These are phyloP conservation scores for Rana temporaria DNA, from an alignment of 2,113 vertebrate genomes.

Conservation along the genomic window DNA sequence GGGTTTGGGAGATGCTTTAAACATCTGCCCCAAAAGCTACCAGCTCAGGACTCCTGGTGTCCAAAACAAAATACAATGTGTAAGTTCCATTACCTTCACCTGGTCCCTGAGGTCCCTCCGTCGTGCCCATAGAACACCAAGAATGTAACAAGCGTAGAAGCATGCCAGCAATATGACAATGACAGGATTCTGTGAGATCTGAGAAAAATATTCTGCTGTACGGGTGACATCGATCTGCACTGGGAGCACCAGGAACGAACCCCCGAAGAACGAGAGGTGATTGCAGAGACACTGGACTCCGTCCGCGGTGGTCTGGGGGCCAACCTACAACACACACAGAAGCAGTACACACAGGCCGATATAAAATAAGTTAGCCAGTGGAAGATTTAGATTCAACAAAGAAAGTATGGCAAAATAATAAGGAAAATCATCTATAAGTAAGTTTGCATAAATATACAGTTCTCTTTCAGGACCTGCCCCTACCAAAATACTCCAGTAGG, in stretches of 20 bases:
- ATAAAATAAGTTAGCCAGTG: neutral
- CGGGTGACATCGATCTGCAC: slow-evolving; percentile 73
- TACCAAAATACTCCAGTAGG: too few species aligned
- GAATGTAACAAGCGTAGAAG: slow-evolving; percentile 76
- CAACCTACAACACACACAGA: slow-evolving; percentile 70
- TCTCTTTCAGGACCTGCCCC: too few species aligned
- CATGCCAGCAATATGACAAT: slow-evolving; percentile 75
- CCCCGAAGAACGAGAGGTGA: slow-evolving; percentile 80
- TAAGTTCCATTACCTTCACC: slow-evolving; percentile 68
- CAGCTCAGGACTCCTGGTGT: slow-evolving; percentile 75
- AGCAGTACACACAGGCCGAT: neutral
- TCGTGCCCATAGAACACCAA: slow-evolving; percentile 76
- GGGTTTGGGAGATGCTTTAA: too few species aligned
- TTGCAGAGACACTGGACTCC: slow-evolving; percentile 82
- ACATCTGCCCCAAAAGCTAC: slow-evolving; percentile 61
- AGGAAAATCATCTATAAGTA: too few species aligned
- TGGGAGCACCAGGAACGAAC: slow-evolving; percentile 79
- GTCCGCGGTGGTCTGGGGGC: slow-evolving; percentile 63
- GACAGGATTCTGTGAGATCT: slow-evolving; percentile 75
- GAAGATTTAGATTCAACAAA: too few species aligned
- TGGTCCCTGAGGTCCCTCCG: slow-evolving; percentile 74
- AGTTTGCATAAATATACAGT: too few species aligned
- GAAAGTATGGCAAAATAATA: too few species aligned
- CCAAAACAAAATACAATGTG: neutral
- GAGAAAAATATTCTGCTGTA: slow-evolving; percentile 72